Conservation (phyloP, 1,140 invertebrate genomes). For the Drosophila nasuta region DNA sequence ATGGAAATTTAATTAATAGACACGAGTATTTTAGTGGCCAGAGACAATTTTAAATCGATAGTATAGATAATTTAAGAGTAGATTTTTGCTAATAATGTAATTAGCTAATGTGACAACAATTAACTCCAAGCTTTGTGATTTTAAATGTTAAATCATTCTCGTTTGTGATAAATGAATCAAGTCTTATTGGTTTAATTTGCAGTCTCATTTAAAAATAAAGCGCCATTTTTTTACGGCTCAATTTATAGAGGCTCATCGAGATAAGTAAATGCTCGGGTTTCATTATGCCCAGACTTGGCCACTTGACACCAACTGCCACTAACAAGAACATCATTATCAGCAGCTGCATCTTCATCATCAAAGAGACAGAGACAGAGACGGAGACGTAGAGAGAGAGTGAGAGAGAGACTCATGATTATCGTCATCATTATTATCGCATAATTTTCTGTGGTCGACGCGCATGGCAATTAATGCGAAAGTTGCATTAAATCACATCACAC, state of each 20-base stretch:
- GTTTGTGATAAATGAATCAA: background rate
- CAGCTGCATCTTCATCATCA: constrained; percentile 16
- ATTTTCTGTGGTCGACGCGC: constrained; percentile 17
- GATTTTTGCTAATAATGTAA: background rate
- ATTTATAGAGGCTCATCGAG: constrained; percentile 16
- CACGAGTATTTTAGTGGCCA: background rate
- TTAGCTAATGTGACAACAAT: background rate
- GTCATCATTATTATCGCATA: constrained; percentile 16
- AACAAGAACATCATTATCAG: constrained; percentile 29
- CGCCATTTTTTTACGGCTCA: constrained; percentile 8
- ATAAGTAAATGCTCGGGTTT: constrained; percentile 7
- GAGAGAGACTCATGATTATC: constrained; percentile 1
- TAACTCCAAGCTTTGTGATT: background rate
- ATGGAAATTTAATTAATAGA: constrained; percentile 28
- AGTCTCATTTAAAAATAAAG: background rate
- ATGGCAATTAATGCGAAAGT: constrained; percentile 60
- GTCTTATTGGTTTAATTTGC: background rate
- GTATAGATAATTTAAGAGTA: too few species aligned
- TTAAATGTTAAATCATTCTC: background rate
- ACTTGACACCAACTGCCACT: constrained; percentile 32
- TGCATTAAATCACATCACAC: constrained; percentile 52
- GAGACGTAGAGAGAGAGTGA: too few species aligned
- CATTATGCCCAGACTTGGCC: constrained; percentile 13
- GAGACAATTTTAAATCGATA: background rate
- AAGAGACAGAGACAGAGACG: too few species aligned